phyloP scores from a whole-genome alignment of 1,140 invertebrate genomes.

The Atta texana region DNA sequence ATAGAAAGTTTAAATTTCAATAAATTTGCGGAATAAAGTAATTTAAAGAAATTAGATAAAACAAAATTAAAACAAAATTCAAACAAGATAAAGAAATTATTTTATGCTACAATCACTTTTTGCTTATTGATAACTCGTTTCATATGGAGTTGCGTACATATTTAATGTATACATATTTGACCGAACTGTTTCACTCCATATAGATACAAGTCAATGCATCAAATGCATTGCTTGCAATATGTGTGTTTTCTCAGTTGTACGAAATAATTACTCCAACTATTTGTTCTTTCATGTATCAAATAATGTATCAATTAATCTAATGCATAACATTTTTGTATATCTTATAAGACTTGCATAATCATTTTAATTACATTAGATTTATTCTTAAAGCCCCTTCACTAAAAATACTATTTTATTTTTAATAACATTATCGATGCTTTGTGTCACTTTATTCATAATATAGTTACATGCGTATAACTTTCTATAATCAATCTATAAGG shows the following conservation, averaged over 20 bases:
- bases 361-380: too few relatives aligned
- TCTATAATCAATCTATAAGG: not conserved
- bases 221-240: not conserved
- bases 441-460: not conserved
- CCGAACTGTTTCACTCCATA: not conserved
- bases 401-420: too few relatives aligned
- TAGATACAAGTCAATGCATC: not conserved
- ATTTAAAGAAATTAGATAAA: conserved; percentile 1
- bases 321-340: too few relatives aligned
- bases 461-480: not conserved
- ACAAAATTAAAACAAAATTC: not conserved
- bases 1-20: not conserved
- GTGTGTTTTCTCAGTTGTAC: not conserved
- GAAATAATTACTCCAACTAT: conserved; percentile 7
- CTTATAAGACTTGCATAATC: too few relatives aligned
- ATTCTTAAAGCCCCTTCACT: too few relatives aligned
- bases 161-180: not conserved
- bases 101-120: not conserved
- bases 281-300: not conserved
- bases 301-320: not conserved
- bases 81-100: not conserved
- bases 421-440: not conserved
- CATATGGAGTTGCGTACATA: conserved; percentile 1
- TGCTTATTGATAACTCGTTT: not conserved
- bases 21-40: not conserved